Conservation (phyloP, 2,888 invertebrate genomes). For the Periphyllus acericola region DNA sequence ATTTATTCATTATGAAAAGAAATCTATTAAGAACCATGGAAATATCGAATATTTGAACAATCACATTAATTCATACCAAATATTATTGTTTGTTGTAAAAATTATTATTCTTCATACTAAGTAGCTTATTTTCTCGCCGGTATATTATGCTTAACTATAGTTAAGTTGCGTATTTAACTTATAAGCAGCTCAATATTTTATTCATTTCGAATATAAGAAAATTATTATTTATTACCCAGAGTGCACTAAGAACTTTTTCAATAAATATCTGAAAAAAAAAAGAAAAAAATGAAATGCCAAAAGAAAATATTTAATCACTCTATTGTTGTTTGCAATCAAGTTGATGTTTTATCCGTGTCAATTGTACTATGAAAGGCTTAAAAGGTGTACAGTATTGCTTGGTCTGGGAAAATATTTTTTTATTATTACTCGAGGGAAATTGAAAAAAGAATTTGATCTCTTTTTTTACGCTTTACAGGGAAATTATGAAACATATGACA, state of each 20-base stretch:
- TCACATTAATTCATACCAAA: too few relatives aligned
- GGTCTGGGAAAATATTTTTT: background rate
- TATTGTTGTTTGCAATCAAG: slow-evolving; percentile 32
- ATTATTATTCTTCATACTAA: background rate
- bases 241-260: background rate
- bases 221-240: background rate
- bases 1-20: too few relatives aligned
- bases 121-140: background rate
- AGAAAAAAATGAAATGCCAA: background rate
- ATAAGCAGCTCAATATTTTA: slow-evolving; percentile 30
- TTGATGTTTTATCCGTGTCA: slow-evolving; percentile 28
- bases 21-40: too few relatives aligned
- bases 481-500: background rate
- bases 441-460: slow-evolving; percentile 8
- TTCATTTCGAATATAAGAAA: background rate
- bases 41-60: too few relatives aligned
- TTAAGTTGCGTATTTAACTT: background rate
- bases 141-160: background rate
- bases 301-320: slow-evolving; percentile 14
- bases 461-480: background rate
- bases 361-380: slow-evolving; percentile 15
- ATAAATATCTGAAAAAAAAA: background rate
- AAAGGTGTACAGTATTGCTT: background rate
- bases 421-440: slow-evolving; percentile 33
- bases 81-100: too few relatives aligned